Evolutionary conservation across 2,113 vertebrate species (phyloP), one percentile per base, ranked within the genome.

Genomic region (Tauraco erythrolophus): DNA sequence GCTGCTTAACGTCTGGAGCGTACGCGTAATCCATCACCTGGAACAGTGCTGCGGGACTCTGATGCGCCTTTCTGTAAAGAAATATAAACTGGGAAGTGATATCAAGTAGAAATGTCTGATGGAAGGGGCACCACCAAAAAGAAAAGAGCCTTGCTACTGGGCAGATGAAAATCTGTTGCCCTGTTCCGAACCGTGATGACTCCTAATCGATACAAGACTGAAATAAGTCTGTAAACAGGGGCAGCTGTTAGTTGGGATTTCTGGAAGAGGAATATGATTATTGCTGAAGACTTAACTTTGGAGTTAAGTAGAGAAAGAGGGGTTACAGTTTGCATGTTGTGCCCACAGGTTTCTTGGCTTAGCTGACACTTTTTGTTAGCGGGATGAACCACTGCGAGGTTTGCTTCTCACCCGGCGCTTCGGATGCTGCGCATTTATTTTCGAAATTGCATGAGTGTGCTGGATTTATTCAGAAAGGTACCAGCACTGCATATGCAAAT

Each of bases 21-120:
- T n/a, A 9, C 46, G 58, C 83, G 25, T 84, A 91, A 94, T 91
- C 93, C 94, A 9, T 76, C 25, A 6, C 58, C 83, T 71, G 17
- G 41, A 50, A 3, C 86, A 4, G 2, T 48, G 79, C 79, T 56
- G n/a, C 2, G 2, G 58, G 30, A 7, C 41, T 54, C 75, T 3
- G 0, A 5, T 1, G 37, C 1, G 31, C 60, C 62, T 37, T 25
- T 33, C 61, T 6, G 0, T 2, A 27, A 39, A 53, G 37, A 46
- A 27, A 23, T 0, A 14, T 35, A 8, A 12, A 5, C 65, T 70
- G 88, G 61, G 74, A 3, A 15, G 48, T 2, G 61, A 3, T 1
- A 11, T 14, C 27, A 4, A 46, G 15, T 9, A 74, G 85, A 25
- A 39, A 22, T 9, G n/a, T 3, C 57, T 11, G 66, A 48, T 12